Evolutionary conservation across 1,140 invertebrate species (phyloP).

Genomic region (Cotesia vestalis): DNA sequence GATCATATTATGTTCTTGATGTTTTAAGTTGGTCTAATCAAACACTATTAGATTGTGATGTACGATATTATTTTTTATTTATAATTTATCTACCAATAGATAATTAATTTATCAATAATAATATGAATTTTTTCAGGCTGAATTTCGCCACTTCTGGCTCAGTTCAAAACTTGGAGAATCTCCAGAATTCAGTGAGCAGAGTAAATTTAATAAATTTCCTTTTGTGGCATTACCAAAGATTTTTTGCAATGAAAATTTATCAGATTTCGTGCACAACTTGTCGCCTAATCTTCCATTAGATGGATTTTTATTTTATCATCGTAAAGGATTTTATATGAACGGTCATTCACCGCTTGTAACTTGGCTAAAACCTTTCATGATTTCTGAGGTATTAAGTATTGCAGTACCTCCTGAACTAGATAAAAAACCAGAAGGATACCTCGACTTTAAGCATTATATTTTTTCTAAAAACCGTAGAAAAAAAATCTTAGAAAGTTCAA

Average conservation of each 20-base stretch:
- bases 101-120: slow-evolving; percentile 10
- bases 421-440: slow-evolving; percentile 60
- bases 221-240: slow-evolving; percentile 66
- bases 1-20: slow-evolving; percentile 82
- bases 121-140: slow-evolving; percentile 65
- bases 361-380: slow-evolving; percentile 89
- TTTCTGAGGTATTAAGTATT: slow-evolving; percentile 79
- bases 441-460: slow-evolving; percentile 54
- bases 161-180: slow-evolving; percentile 73
- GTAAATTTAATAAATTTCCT: slow-evolving; percentile 65
- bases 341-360: slow-evolving; percentile 85
- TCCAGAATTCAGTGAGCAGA: slow-evolving; percentile 56
- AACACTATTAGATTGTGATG: slow-evolving; percentile 80
- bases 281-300: slow-evolving; percentile 68
- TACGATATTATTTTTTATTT: slow-evolving; percentile 58
- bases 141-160: slow-evolving; percentile 83
- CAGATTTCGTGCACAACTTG: slow-evolving; percentile 53
- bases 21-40: slow-evolving; percentile 84
- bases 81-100: neutral
- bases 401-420: slow-evolving; percentile 58
- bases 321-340: slow-evolving; percentile 77
- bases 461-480: slow-evolving; percentile 29
- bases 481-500: slow-evolving; percentile 9
- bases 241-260: slow-evolving; percentile 58
- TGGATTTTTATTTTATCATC: slow-evolving; percentile 86